These are phyloP conservation scores for Pachyrhynchus sulphureomaculatus DNA, from an alignment of 1,140 invertebrate species.

Conservation along the genomic window DNA sequence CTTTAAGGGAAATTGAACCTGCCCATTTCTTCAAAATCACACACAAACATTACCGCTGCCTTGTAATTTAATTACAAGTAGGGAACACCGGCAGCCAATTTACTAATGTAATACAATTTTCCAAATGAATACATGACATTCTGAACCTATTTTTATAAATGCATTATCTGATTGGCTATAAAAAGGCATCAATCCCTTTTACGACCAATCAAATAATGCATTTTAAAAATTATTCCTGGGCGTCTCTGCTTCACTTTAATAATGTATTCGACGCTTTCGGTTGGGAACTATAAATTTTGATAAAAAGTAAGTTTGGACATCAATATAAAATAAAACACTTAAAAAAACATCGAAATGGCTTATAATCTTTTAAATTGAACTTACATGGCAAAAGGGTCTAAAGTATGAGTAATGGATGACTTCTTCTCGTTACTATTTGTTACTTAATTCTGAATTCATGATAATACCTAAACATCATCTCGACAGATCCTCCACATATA, in stretches of 20 bases:
- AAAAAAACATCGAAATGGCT: too few species aligned
- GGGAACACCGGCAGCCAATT: not conserved
- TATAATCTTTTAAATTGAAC: too few species aligned
- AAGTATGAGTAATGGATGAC: too few species aligned
- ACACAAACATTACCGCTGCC: too few species aligned
- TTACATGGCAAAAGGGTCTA: too few species aligned
- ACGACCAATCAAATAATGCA: slow-evolving; percentile 13
- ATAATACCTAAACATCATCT: too few species aligned
- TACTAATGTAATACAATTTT: slow-evolving; percentile 3
- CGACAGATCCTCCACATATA: too few species aligned
- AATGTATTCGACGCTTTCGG: not conserved
- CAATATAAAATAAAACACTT: not conserved
- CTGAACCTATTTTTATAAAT: slow-evolving; percentile 7
- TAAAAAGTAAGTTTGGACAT: not conserved
- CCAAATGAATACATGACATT: slow-evolving; percentile 5
- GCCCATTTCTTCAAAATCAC: too few species aligned
- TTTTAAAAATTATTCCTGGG: slow-evolving; percentile 7
- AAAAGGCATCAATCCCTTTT: slow-evolving; percentile 8
- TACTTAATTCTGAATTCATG: too few species aligned
- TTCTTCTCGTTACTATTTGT: too few species aligned
- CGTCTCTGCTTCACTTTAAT: slow-evolving; percentile 1
- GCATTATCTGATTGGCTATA: slow-evolving; percentile 11
- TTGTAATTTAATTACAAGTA: too few species aligned
- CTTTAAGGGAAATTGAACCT: too few species aligned
- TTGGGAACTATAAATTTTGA: not conserved